These are phyloP conservation scores for Cyanoliseus patagonus DNA, from an alignment of 2,113 vertebrate species.

Conservation along the genomic window DNA sequence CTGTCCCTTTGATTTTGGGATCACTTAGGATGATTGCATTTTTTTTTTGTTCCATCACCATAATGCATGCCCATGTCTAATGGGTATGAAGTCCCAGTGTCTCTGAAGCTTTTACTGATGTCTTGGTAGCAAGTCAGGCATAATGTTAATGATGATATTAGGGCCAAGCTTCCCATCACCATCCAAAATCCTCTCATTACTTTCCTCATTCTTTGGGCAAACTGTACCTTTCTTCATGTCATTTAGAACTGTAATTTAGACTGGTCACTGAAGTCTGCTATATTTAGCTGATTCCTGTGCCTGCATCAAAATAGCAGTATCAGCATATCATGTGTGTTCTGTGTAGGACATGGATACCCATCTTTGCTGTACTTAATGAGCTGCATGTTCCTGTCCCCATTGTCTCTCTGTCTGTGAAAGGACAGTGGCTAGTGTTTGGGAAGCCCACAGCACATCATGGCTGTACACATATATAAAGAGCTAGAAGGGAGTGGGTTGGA, in stretches of 20 bases:
- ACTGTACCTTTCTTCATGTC: background rate
- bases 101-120: background rate
- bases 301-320: background rate
- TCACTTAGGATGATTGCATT: background rate
- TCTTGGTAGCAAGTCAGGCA: background rate
- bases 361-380: background rate
- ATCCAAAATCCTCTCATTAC: background rate
- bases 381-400: rapidly evolving
- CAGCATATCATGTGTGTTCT: rapidly evolving
- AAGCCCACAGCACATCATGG: background rate
- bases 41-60: background rate
- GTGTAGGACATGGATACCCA: rapidly evolving
- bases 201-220: background rate
- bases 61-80: background rate
- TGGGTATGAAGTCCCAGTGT: background rate
- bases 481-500: background rate
- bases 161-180: background rate
- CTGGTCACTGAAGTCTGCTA: background rate
- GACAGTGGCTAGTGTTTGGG: background rate
- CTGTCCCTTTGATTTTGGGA: background rate
- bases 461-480: background rate
- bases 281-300: background rate
- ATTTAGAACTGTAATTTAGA: background rate
- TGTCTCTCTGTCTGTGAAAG: background rate
- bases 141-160: background rate